Evolutionary conservation across 2,888 invertebrate genomes (phyloP).

Genomic region (Microchrysa polita): DNA sequence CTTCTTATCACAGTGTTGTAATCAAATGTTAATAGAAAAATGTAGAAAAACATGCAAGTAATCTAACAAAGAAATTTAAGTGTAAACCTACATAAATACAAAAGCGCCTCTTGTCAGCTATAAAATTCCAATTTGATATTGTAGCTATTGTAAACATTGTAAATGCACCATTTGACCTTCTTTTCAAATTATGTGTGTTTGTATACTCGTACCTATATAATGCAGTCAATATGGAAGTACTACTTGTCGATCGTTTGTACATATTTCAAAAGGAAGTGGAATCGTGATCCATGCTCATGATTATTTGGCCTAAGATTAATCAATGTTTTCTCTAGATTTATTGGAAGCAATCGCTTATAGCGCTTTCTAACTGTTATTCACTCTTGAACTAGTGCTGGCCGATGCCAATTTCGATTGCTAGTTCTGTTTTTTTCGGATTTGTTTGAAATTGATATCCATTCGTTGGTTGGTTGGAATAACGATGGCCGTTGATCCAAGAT

Average conservation of each 20-base stretch:
- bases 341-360: conserved; percentile 33
- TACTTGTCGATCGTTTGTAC: neutral
- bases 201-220: too few relatives aligned
- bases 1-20: conserved; percentile 9
- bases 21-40: conserved; percentile 4
- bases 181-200: too few relatives aligned
- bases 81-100: neutral
- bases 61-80: neutral
- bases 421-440: neutral
- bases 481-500: too few relatives aligned
- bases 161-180: conserved; percentile 20
- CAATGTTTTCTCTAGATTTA: conserved; percentile 36
- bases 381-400: neutral
- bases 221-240: neutral
- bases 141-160: conserved; percentile 19
- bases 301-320: conserved; percentile 28
- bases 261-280: conserved; percentile 28
- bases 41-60: neutral
- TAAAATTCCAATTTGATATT: conserved; percentile 5
- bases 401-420: conserved; percentile 9
- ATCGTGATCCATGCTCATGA: conserved; percentile 35
- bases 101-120: neutral
- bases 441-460: conserved; percentile 32
- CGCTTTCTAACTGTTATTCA: conserved; percentile 39
- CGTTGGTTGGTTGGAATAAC: neutral